These are phyloP conservation scores for Ephydatia muelleri DNA, from an alignment of 37 sponge, comb jelly and placozoan genomes.

Conservation along the genomic window DNA sequence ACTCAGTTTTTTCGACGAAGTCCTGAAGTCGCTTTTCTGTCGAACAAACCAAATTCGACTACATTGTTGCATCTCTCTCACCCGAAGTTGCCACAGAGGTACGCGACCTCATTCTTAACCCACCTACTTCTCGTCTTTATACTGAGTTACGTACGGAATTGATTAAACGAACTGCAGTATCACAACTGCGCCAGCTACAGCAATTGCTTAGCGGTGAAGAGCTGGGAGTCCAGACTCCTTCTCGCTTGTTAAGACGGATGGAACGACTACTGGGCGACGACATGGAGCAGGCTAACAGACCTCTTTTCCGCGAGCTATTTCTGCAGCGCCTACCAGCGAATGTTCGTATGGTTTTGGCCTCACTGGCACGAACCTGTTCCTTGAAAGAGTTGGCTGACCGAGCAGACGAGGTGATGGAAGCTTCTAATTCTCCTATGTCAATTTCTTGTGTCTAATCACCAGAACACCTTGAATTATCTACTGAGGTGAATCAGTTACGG, in stretches of 20 bases:
- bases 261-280: slow-evolving; percentile 31
- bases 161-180: slow-evolving; percentile 30
- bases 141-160: slow-evolving; percentile 3
- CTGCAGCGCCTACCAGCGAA: slow-evolving; percentile 37
- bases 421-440: neutral
- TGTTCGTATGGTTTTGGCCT: slow-evolving; percentile 43
- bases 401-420: slow-evolving; percentile 40
- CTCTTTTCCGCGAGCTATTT: slow-evolving; percentile 38
- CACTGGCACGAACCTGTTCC: neutral
- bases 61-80: slow-evolving; percentile 33
- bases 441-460: neutral
- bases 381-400: slow-evolving; percentile 34
- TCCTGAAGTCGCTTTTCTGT: neutral
- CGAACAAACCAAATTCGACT: slow-evolving; percentile 31
- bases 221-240: slow-evolving; percentile 30
- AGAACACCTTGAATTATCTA: neutral
- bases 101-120: slow-evolving; percentile 31
- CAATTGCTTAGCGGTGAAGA: slow-evolving; percentile 27
- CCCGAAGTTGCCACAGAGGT: slow-evolving; percentile 41
- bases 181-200: slow-evolving; percentile 27
- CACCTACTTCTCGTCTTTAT: slow-evolving; percentile 18
- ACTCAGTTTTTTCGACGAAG: no score
- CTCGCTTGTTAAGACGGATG: slow-evolving; percentile 38
- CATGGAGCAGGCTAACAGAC: neutral
- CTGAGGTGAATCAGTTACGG: neutral